phyloP scores from a whole-genome alignment of 2,113 vertebrate species.

The Eolophus roseicapilla region DNA sequence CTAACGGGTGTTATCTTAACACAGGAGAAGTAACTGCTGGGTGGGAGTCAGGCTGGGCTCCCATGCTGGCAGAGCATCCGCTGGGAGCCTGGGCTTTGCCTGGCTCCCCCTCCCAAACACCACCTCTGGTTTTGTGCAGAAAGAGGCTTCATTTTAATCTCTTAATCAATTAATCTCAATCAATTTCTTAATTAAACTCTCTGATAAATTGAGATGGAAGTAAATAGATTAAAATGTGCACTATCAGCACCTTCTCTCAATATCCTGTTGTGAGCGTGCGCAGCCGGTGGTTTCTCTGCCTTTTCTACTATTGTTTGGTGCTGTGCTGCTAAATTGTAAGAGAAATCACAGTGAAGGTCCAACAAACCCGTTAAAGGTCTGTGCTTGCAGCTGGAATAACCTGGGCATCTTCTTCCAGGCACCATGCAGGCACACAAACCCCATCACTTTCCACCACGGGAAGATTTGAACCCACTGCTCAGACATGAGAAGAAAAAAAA shows the following conservation, averaged over 20 bases:
- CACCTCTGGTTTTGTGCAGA: not conserved
- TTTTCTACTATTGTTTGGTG: not conserved
- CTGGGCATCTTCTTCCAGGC: not conserved
- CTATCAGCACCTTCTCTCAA: not conserved
- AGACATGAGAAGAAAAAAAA: not conserved
- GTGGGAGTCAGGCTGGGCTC: not conserved
- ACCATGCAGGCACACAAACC: not conserved
- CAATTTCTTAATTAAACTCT: not conserved
- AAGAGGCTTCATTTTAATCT: not conserved
- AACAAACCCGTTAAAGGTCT: not conserved
- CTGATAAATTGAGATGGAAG: not conserved
- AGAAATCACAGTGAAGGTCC: not conserved
- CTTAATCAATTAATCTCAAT: not conserved
- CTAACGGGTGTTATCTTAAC: not conserved
- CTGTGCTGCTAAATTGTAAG: not conserved
- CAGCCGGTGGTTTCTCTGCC: not conserved
- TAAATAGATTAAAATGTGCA: not conserved
- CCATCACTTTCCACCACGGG: rapidly evolving
- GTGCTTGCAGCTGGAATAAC: not conserved
- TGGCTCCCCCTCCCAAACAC: not conserved
- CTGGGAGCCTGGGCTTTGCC: not conserved
- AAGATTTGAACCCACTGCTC: not conserved
- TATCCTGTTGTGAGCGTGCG: rapidly evolving
- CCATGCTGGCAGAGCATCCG: not conserved
- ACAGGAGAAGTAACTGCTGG: not conserved